phyloP scores from a whole-genome alignment of 2,888 invertebrate genomes.

The Cyclophora albipunctata region DNA sequence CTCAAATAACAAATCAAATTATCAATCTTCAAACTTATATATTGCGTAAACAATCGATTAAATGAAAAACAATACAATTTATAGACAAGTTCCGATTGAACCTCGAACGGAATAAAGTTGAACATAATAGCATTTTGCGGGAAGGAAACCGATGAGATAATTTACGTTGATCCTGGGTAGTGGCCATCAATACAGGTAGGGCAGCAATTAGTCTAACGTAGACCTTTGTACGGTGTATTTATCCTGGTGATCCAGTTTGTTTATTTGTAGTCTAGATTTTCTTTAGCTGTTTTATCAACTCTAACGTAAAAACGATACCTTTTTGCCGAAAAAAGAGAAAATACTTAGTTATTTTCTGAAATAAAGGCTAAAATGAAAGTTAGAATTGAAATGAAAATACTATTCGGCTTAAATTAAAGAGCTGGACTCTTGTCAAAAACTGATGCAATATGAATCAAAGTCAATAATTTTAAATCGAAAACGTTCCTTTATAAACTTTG shows the following conservation, averaged over 20 bases:
- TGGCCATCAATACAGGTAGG: slow-evolving; percentile 67
- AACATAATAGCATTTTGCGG: slow-evolving; percentile 48
- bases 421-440: no score
- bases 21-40: no score
- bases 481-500: no score
- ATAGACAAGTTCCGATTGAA: background rate
- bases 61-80: no score
- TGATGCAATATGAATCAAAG: no score
- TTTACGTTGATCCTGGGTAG: slow-evolving; percentile 62
- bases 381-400: no score
- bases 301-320: background rate
- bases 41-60: no score
- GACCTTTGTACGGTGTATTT: slow-evolving; percentile 52
- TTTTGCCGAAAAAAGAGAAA: background rate
- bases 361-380: no score
- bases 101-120: slow-evolving; percentile 40
- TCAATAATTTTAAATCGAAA: no score
- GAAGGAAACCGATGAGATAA: slow-evolving; percentile 40
- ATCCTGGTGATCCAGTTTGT: slow-evolving; percentile 42
- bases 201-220: slow-evolving; percentile 66
- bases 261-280: slow-evolving; percentile 1
- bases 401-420: no score
- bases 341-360: no score
- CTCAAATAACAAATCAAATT: no score
- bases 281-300: background rate